Conservation (phyloP, 2,888 invertebrate genomes). For the Cabera pusaria region DNA sequence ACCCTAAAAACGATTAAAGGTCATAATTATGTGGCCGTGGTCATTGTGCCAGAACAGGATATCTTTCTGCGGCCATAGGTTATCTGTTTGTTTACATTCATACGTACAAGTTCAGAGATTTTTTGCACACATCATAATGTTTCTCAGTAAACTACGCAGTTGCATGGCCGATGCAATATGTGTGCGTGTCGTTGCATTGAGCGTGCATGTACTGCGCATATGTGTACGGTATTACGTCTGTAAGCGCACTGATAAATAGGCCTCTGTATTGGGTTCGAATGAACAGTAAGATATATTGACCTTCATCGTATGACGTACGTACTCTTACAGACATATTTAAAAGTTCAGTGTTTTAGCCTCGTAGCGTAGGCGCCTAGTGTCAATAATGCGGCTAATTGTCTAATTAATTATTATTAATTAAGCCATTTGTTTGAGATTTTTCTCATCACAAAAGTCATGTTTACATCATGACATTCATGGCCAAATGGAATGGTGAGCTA, state of each 20-base stretch:
- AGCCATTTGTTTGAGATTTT: too few relatives aligned
- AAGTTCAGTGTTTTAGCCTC: too few relatives aligned
- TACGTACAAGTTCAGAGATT: conserved; percentile 32
- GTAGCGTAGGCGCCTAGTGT: neutral
- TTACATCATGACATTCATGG: too few relatives aligned
- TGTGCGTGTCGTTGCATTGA: conserved; percentile 45
- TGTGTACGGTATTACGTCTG: conserved; percentile 26
- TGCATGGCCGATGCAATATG: conserved; percentile 46
- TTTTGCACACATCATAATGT: conserved; percentile 42
- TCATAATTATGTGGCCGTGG: conserved; percentile 5
- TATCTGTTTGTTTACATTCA: conserved; percentile 29
- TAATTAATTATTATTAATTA: too few relatives aligned
- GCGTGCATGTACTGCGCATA: conserved; percentile 45
- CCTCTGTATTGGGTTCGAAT: conserved; percentile 31
- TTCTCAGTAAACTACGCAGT: conserved; percentile 69
- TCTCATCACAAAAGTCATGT: too few relatives aligned
- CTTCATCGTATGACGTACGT: too few relatives aligned
- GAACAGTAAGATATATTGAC: conserved; percentile 33
- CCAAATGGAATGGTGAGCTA: too few relatives aligned
- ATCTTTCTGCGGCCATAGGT: too few relatives aligned
- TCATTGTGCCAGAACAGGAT: conserved; percentile 11
- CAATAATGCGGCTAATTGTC: too few relatives aligned
- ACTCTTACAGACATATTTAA: too few relatives aligned
- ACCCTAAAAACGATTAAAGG: too few relatives aligned
- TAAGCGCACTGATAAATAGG: conserved; percentile 48